Conservation (phyloP, 2,797 vertebrate species). For the Chelmon rostratus region DNA sequence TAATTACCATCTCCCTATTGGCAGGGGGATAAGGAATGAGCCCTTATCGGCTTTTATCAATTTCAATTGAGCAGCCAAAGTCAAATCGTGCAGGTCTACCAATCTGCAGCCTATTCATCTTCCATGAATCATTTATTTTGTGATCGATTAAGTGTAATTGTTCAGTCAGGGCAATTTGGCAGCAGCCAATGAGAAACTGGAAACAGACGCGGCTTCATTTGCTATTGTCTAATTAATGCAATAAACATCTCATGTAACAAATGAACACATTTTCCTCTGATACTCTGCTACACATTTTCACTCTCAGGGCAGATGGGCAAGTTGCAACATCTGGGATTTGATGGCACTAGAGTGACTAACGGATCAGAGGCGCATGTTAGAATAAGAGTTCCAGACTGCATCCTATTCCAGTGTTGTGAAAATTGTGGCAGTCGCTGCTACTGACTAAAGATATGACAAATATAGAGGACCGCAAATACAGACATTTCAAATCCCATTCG, state of each 20-base stretch:
- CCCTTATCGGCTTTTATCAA: constrained; percentile 93
- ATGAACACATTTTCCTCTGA: constrained; percentile 91
- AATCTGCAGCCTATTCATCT: constrained; percentile 97
- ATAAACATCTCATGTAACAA: constrained; percentile 93
- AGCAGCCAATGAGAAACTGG: constrained; percentile 93
- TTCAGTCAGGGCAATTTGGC: constrained; percentile 97
- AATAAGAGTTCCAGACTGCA: constrained; percentile 35
- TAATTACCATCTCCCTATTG: constrained; percentile 95
- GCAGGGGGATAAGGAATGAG: constrained; percentile 91
- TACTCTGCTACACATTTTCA: constrained; percentile 83
- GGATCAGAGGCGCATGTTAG: constrained; percentile 81
- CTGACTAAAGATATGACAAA: constrained; percentile 72
- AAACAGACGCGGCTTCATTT: constrained; percentile 95
- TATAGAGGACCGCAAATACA: constrained; percentile 58
- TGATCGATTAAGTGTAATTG: constrained; percentile 99
- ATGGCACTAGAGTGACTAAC: constrained; percentile 84
- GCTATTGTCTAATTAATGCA: constrained; percentile 98
- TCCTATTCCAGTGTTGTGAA: constrained; percentile 43
- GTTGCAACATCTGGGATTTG: constrained; percentile 91
- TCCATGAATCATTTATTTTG: constrained; percentile 99
- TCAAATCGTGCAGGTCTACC: constrained; percentile 91
- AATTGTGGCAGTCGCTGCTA: constrained; percentile 44
- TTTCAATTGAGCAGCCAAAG: constrained; percentile 94
- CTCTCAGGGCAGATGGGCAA: constrained; percentile 85
- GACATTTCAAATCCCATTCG: constrained; percentile 69